Conservation (phyloP, 2,888 invertebrate species). For the Oscheius sp. region DNA sequence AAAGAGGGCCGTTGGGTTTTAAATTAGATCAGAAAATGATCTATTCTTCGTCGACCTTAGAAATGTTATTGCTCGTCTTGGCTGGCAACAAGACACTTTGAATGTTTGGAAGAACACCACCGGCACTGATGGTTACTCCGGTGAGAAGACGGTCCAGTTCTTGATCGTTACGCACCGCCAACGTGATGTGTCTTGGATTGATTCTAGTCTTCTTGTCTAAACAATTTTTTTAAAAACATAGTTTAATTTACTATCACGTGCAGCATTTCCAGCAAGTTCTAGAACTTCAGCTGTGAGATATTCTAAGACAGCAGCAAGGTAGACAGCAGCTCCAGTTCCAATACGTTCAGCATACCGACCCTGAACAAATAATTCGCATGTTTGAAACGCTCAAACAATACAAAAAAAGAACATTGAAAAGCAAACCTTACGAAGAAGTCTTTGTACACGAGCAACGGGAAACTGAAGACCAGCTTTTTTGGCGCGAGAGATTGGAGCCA, state of each 20-base stretch:
- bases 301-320: slow-evolving; percentile 66
- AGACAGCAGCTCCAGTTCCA: slow-evolving; percentile 54
- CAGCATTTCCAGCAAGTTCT: slow-evolving; percentile 71
- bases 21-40: too few species aligned
- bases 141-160: slow-evolving; percentile 67
- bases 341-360: slow-evolving; percentile 66
- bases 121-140: slow-evolving; percentile 84
- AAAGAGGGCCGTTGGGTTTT: slow-evolving; percentile 59
- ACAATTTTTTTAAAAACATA: too few species aligned
- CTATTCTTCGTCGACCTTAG: slow-evolving; percentile 43
- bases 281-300: slow-evolving; percentile 66
- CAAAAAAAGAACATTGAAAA: too few species aligned
- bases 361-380: slow-evolving; percentile 27
- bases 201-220: slow-evolving; percentile 74
- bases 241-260: too few species aligned
- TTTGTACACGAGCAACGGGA: slow-evolving; percentile 65
- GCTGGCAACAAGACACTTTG: slow-evolving; percentile 68
- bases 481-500: slow-evolving; percentile 66
- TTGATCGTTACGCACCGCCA: slow-evolving; percentile 69
- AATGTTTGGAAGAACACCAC: slow-evolving; percentile 79
- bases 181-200: slow-evolving; percentile 71
- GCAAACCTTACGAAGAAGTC: not conserved
- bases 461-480: slow-evolving; percentile 69
- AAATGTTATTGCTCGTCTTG: slow-evolving; percentile 46
- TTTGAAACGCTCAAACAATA: too few species aligned